phyloP scores from a whole-genome alignment of 92 coral and sea anemone species.

The Isaurus tuberculatus region DNA sequence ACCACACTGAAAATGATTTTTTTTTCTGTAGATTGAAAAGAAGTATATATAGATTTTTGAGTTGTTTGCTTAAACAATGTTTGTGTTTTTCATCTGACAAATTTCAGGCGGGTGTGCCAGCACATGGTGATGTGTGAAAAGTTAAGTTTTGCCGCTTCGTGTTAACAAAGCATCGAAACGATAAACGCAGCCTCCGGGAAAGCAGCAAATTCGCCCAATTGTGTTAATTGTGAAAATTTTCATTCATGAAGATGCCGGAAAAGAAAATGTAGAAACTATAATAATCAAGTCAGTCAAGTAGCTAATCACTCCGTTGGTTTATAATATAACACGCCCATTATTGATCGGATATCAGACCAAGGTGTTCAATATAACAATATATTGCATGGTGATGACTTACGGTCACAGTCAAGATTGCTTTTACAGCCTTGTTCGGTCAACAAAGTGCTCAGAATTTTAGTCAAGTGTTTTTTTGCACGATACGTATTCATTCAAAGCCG shows the following conservation, averaged over 20 bases:
- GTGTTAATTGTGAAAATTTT: conserved; percentile 1
- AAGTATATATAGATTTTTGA: not conserved
- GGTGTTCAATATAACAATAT: conserved; percentile 23
- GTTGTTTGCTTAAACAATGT: not conserved
- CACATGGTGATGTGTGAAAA: not conserved
- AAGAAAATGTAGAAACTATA: conserved; percentile 4
- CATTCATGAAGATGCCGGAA: conserved; percentile 32
- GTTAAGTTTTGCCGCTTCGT: not conserved
- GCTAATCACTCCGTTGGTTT: conserved; percentile 18
- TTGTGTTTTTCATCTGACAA: not conserved
- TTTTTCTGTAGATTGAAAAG: not conserved
- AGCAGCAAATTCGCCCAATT: not conserved
- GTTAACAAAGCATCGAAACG: not conserved
- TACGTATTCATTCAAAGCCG: not conserved
- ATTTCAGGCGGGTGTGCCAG: not conserved
- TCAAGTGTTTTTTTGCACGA: not conserved
- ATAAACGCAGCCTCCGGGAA: conserved; percentile 5
- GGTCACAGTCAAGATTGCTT: conserved; percentile 21
- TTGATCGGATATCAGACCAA: conserved; percentile 16
- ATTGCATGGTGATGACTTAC: conserved; percentile 15
- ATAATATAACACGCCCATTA: conserved; percentile 31
- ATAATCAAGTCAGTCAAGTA: not conserved
- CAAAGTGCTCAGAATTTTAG: not conserved
- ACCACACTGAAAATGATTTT: not conserved
- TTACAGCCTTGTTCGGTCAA: conserved; percentile 36